Evolutionary conservation across 64 coral and sea anemone species (phyloP), one percentile per base, ranked within the genome.

Genomic region (Pachyseris speciosa): DNA sequence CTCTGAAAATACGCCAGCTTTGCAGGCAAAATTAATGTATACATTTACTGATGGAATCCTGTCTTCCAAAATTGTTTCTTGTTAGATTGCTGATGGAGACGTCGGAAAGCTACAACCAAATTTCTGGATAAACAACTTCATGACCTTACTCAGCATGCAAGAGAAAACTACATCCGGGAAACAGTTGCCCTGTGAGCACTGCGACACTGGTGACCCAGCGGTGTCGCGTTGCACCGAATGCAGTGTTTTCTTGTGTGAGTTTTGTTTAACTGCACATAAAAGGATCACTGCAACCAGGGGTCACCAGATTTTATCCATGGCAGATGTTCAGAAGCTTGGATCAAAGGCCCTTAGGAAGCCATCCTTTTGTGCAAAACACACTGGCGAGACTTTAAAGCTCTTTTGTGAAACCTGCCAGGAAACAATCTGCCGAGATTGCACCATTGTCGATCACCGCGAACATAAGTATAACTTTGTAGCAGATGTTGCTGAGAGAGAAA

Each of bases 361-460:
- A 17, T 33, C 69, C 12, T 84, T 58, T 33, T 92, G 89, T 61
- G 32, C 0, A 19, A 83, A 84, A 59, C 89, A 92, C 48, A 72
- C 20, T 61, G 79, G 52, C 7, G 89, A 83, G 27, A 37, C 60
- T 22, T 24, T 69, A 27, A 92, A 92, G 24, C 67, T 92, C 12
- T 92, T 74, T 81, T 92, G 89, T 20, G 10, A 52, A 43, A 84
- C 79, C 52, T 92, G 89, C 29, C 79, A 92, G 25, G 37, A 59
- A 63, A 71, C 77, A 43, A 92, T 92, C 50, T 92, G 89, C 38
- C 50, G 69, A 19, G 89, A 76, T 65, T 92, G 89, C 33, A 92
- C 89, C 20, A 92, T 92, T 84, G 77, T 92, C 33, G 89, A 84
- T 55, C 89, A 92, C 49, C 89, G 70, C 24, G 69, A 88, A 74